Base-by-base conservation (phyloP, 2,888 invertebrate genomes). In the Catocala sponsa region DNA sequence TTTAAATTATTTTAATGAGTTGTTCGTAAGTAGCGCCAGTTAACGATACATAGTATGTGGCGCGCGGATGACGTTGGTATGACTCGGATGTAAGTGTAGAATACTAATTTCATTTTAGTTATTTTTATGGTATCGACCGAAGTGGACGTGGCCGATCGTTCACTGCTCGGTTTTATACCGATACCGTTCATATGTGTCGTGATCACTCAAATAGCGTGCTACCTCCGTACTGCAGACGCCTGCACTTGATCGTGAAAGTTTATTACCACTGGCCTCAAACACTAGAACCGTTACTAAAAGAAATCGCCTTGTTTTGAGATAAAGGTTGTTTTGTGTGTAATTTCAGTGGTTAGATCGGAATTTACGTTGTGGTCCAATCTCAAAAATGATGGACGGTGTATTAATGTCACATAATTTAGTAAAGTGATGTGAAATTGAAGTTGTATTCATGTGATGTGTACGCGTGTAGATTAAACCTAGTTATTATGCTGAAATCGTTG, bases 241-340 rank as follows among this genome's bases (percentile, higher is more conserved):
- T 90, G 89, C 90, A 91, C 89, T 90, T 91, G 89, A 91, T 90
- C 91, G 93, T 92, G 93, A 94, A 93, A 93, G 91, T 93, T 87
- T 90, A 86, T 87, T 89, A 90, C 85, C 84, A 84, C 85, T 89
- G 91, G 89, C 92, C 91, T 91, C 88, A 88, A 90, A 91, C 83
- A 83, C 82, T 87, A 81, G 79, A 84, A 91, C 91, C 90, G 92
- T 92, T 92, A 89, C 81, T 87, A 88, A 89, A 90, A 90, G 88
- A 88, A 89, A 87, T 88, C 85, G 81, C 79, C 79, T 83, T 82
- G 78, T 81, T 82, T 80, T 82, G 75, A 83, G 77, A 82, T 78
- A 84, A 85, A 80, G 73, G 78, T 83, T 73, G 81, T 79, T 81
- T 79, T 82, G 73, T 79, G 76, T 73, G 76, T 77, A 74, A 76